phyloP scores from a whole-genome alignment of 2,888 invertebrate species.

The Sarcophaga caerulescens region DNA sequence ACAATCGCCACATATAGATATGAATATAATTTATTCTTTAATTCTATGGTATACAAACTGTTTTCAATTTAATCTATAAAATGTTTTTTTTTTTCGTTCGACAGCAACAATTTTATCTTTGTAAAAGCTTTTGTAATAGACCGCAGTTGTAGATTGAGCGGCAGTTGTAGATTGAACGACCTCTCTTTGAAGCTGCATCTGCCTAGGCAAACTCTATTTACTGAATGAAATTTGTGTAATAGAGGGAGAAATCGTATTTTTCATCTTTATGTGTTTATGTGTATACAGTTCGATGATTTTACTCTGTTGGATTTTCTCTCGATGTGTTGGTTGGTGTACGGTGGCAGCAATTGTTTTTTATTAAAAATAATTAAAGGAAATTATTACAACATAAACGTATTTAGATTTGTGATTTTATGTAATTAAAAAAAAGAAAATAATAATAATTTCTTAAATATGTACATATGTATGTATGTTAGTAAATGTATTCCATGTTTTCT shows the following conservation, averaged over 20 bases:
- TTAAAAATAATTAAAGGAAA: conserved; percentile 57
- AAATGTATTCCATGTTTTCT: neutral
- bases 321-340: no score
- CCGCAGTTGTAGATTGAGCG: neutral
- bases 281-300: neutral
- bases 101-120: no score
- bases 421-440: no score
- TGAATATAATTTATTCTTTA: no score
- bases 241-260: neutral
- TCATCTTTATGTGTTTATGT: neutral
- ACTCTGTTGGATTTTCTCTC: neutral
- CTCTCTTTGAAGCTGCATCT: neutral
- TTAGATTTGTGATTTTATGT: neutral
- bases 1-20: no score
- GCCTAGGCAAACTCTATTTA: no score
- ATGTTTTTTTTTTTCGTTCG: no score
- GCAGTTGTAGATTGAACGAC: no score
- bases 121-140: neutral
- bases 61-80: no score
- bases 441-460: no score
- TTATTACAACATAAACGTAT: neutral
- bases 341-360: conserved; percentile 56
- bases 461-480: no score
- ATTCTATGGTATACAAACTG: no score
- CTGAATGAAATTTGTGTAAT: neutral